Percentiles rank a stretch among this genome's conserved stretches.
Evolutionary conservation across 2,113 vertebrate genomes (phyloP).

Genomic region (Otocyon megalotis): DNA sequence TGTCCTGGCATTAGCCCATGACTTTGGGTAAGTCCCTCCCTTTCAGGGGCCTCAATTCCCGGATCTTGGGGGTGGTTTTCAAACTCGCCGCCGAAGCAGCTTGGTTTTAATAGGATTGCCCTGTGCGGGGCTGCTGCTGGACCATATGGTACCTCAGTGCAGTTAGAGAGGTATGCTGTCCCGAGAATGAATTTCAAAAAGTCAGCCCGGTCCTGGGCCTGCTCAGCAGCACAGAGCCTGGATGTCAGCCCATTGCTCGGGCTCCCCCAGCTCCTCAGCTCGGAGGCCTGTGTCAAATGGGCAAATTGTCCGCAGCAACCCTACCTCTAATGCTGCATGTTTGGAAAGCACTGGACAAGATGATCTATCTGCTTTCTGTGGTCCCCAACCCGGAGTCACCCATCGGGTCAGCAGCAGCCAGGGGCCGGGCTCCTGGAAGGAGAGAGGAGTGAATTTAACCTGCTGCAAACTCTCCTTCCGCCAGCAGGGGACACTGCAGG

Average conservation of each 20-base stretch:
- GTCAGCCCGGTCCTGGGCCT: background rate
- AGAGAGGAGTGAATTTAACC: background rate
- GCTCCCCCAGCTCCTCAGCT: background rate
- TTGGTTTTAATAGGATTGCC: background rate
- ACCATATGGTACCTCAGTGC: background rate
- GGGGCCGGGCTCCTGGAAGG: background rate
- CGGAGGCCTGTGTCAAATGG: constrained; percentile 14
- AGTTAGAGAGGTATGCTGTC: background rate
- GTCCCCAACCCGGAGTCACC: background rate
- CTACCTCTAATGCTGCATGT: background rate
- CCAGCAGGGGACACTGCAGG: constrained; percentile 63
- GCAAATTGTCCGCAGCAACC: background rate
- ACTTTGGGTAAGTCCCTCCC: background rate
- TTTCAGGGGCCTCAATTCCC: background rate
- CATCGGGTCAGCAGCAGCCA: background rate
- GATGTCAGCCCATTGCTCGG: background rate
- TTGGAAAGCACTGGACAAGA: constrained; percentile 27
- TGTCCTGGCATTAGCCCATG: background rate
- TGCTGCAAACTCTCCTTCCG: background rate
- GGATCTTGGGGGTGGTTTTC: background rate
- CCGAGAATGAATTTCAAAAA: background rate
- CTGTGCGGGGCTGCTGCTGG: background rate
- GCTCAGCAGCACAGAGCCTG: background rate
- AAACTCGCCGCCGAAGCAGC: background rate
- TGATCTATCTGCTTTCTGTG: background rate